Evolutionary conservation across 2,888 invertebrate species (phyloP).

Genomic region (Vanessa cardui): DNA sequence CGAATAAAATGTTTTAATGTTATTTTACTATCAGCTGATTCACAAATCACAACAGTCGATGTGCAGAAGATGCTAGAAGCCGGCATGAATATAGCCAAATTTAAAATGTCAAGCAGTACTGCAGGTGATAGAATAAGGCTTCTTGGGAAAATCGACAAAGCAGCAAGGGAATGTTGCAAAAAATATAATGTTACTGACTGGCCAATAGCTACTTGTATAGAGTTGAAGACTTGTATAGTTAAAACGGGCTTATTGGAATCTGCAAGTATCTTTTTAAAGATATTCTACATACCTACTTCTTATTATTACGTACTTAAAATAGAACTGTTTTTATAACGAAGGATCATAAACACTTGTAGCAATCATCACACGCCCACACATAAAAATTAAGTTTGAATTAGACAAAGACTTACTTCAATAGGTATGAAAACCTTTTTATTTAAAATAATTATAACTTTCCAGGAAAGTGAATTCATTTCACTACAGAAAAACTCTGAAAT

Average conservation of each 20-base stretch:
- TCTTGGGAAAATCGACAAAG: conserved; percentile 45
- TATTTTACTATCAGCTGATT: conserved; percentile 47
- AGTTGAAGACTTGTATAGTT: conserved; percentile 56
- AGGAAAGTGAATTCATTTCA: conserved; percentile 38
- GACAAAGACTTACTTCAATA: no score
- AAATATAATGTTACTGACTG: conserved; percentile 52
- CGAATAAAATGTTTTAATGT: not conserved
- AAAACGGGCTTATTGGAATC: conserved; percentile 50
- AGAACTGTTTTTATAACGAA: no score
- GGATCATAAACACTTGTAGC: no score
- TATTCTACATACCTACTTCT: no score
- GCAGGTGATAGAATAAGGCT: conserved; percentile 49
- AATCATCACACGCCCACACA: no score
- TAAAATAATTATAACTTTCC: conserved; percentile 19
- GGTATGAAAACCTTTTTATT: no score
- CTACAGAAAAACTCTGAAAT: conserved; percentile 40
- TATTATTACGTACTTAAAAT: no score
- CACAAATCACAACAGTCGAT: conserved; percentile 54
- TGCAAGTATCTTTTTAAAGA: conserved; percentile 26
- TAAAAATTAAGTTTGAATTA: no score
- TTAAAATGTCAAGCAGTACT: conserved; percentile 52
- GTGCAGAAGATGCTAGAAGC: conserved; percentile 74
- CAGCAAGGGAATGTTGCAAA: conserved; percentile 43
- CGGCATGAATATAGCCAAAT: conserved; percentile 73
- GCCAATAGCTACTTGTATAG: conserved; percentile 56